Evolutionary conservation across 2,888 invertebrate species (phyloP), one percentile per base, ranked within the genome.

Genomic region (Eupithecia pulchellata): DNA sequence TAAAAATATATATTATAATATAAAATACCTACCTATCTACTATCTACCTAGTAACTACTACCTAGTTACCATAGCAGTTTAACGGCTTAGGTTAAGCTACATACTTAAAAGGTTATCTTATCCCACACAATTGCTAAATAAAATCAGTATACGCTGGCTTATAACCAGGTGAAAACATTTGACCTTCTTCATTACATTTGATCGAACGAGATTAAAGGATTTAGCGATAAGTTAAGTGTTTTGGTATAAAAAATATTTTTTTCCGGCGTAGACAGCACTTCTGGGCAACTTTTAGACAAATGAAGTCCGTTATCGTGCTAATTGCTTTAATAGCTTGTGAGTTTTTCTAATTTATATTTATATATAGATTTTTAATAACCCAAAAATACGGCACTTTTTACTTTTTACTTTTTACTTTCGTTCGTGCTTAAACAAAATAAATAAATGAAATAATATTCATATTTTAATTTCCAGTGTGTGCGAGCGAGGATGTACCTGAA

Each of bases 401-500:
- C n/a, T n/a, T n/a, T n/a, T n/a, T n/a, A n/a, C n/a, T n/a, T n/a
- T n/a, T n/a, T n/a, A n/a, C n/a, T n/a, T n/a, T n/a, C n/a, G n/a
- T n/a, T n/a, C n/a, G n/a, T n/a, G n/a, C 2, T 36, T 14, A 36
- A 36, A 3, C 2, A 36, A 36, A 36, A 14, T 6, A 14, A 39
- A 39, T 47, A n/a, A 42, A 42, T n/a, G 1, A 42, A 42, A 42
- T 17, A 39, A 39, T 25, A 13, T 25, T 25, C 52, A 6, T n/a
- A n/a, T 29, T 29, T 29, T 29, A 65, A 20, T n/a, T 58, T 81
- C 20, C 74, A 92, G 92, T 89, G 64, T 87, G 89, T 77, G 80
- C 84, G 60, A 81, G 85, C 34, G 78, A 75, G 63, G 84, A 84
- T 14, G 79, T 86, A 86, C 87, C 89, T 20, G 27, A 77, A 11